Evolutionary conservation across 2,888 invertebrate species (phyloP).

Genomic region (Zygaena filipendulae): DNA sequence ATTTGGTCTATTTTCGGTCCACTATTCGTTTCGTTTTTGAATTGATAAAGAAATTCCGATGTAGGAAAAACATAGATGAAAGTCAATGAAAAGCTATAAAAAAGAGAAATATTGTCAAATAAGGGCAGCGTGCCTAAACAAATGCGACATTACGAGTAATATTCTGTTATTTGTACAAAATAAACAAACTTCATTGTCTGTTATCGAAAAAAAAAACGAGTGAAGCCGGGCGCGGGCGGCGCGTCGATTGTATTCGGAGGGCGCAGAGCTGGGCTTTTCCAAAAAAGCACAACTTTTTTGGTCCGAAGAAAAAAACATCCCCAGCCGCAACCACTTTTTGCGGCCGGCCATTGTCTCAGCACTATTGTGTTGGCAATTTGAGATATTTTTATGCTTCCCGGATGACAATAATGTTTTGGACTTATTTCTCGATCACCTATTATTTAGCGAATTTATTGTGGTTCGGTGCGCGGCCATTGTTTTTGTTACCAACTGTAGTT

Average conservation of each 20-base stretch:
- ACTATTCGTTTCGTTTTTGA: too few relatives aligned
- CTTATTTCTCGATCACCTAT: conserved; percentile 64
- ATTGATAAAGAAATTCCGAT: too few relatives aligned
- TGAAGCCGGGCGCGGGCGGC: conserved; percentile 44
- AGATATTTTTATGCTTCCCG: conserved; percentile 66
- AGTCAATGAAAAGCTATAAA: too few relatives aligned
- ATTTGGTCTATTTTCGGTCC: too few relatives aligned
- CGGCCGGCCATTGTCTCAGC: conserved; percentile 56
- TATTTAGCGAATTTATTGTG: conserved; percentile 62
- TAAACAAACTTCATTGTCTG: too few relatives aligned
- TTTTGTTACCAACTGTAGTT: conserved; percentile 22
- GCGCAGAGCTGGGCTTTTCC: conserved; percentile 42
- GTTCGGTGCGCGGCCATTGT: conserved; percentile 26
- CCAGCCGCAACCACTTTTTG: conserved; percentile 45
- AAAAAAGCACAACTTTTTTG: conserved; percentile 47
- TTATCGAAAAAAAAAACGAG: too few relatives aligned
- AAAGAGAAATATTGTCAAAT: too few relatives aligned
- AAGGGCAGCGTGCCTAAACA: too few relatives aligned
- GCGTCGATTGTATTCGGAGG: conserved; percentile 52
- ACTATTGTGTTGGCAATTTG: conserved; percentile 62
- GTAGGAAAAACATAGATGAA: too few relatives aligned
- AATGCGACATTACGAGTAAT: too few relatives aligned
- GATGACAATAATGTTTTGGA: conserved; percentile 61
- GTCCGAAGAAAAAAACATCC: conserved; percentile 28
- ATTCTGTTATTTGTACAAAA: too few relatives aligned